Conservation (phyloP, 2,888 invertebrate genomes). For the Trilocha varians region DNA sequence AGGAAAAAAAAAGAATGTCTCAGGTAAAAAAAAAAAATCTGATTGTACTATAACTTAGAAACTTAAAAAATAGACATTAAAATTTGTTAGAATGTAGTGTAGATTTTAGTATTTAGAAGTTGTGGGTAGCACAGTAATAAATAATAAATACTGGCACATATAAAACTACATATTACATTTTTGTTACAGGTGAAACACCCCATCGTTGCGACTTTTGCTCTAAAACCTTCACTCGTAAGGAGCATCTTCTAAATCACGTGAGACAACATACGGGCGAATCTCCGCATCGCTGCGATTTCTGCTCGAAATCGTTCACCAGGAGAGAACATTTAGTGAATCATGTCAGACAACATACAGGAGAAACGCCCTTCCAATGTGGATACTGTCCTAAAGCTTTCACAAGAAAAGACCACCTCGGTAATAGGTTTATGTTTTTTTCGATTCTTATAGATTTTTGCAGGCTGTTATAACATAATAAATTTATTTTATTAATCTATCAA, state of each 20-base stretch:
- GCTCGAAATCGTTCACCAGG: conserved; percentile 89
- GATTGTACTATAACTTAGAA: too few relatives aligned
- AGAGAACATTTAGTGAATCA: conserved; percentile 91
- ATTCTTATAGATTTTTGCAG: too few relatives aligned
- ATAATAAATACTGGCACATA: too few relatives aligned
- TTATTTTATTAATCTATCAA: background rate
- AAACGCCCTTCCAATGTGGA: conserved; percentile 85
- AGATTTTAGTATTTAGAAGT: too few relatives aligned
- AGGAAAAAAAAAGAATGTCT: too few relatives aligned
- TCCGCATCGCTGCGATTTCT: conserved; percentile 88
- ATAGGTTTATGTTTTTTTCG: conserved; percentile 3
- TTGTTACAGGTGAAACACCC: conserved; percentile 76
- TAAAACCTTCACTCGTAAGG: conserved; percentile 84
- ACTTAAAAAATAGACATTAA: too few relatives aligned
- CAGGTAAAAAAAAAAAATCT: too few relatives aligned
- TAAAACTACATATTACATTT: too few relatives aligned
- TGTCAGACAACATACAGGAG: conserved; percentile 85
- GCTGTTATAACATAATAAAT: background rate
- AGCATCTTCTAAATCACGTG: conserved; percentile 84
- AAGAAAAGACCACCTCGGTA: conserved; percentile 83
- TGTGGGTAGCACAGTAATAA: too few relatives aligned
- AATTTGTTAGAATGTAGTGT: too few relatives aligned
- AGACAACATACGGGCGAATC: conserved; percentile 87
- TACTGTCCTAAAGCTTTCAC: conserved; percentile 91
- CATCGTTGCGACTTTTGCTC: conserved; percentile 86